Evolutionary conservation across 2,797 vertebrate genomes (phyloP).

Genomic region (Fratercula arctica): DNA sequence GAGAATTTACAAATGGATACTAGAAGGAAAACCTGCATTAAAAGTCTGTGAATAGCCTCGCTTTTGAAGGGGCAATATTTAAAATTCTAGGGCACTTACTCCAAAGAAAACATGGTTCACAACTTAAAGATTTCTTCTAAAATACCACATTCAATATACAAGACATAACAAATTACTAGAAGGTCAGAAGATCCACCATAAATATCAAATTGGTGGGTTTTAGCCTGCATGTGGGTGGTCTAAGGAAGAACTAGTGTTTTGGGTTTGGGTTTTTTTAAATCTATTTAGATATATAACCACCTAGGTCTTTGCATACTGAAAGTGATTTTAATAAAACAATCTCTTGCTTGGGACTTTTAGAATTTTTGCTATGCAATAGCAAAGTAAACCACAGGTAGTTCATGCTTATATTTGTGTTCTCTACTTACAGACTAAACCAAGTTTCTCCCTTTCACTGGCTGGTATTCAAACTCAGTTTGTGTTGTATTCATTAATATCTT

Average conservation of each 20-base stretch:
- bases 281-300: background rate
- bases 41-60: background rate
- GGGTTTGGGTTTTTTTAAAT: background rate
- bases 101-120: background rate
- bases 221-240: background rate
- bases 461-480: constrained; percentile 20
- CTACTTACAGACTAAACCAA: constrained; percentile 28
- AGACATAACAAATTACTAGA: background rate
- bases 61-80: background rate
- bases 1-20: background rate
- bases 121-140: background rate
- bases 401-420: background rate
- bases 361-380: background rate
- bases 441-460: constrained; percentile 39
- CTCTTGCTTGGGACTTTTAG: background rate
- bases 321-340: background rate
- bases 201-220: background rate
- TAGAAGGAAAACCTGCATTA: background rate
- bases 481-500: constrained; percentile 4
- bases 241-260: background rate
- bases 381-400: background rate
- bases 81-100: background rate
- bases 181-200: background rate
- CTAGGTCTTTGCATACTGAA: background rate
- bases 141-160: background rate